Evolutionary conservation across 2,113 vertebrate genomes (phyloP).

Genomic region (Mirza zaza): DNA sequence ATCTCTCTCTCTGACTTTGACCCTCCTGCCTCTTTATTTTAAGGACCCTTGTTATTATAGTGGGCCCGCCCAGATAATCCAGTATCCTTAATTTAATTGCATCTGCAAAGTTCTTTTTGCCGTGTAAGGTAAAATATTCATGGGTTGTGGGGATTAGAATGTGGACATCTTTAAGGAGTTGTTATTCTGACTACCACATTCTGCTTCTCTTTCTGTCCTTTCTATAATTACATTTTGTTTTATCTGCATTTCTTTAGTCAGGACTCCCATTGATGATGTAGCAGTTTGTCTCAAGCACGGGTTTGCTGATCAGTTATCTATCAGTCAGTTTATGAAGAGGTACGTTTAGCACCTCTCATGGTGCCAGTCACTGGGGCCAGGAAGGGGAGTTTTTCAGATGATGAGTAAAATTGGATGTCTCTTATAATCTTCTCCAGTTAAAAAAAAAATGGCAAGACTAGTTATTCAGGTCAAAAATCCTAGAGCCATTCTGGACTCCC

Average conservation of each 20-base stretch:
- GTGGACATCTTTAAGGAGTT: neutral
- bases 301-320: neutral
- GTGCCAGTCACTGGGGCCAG: neutral
- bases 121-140: neutral
- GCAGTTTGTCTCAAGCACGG: neutral
- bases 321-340: neutral
- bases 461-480: neutral
- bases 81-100: neutral
- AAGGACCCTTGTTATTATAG: neutral
- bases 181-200: neutral
- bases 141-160: neutral
- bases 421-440: neutral
- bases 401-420: conserved; percentile 1
- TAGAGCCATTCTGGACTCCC: neutral
- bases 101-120: neutral
- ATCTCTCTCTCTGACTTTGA: neutral
- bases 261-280: neutral
- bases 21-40: neutral
- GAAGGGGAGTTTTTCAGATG: conserved; percentile 3
- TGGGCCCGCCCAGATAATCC: neutral
- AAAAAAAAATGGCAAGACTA: neutral
- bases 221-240: neutral
- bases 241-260: neutral
- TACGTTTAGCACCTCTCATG: neutral
- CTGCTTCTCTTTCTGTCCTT: neutral